Conservation (phyloP, 2,113 vertebrate species). For the Scatophagus argus region DNA sequence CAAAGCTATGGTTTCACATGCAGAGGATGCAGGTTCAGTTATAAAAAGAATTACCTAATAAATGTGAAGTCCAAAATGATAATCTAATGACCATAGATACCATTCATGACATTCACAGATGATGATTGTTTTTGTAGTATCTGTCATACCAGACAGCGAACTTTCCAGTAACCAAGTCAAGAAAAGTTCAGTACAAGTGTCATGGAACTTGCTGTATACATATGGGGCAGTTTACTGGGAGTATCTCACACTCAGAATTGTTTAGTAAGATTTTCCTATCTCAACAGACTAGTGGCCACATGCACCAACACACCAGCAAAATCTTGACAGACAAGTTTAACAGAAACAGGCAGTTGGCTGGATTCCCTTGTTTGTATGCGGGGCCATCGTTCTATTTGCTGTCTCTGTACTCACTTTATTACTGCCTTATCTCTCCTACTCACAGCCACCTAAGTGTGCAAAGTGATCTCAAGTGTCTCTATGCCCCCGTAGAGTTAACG, state of each 20-base stretch:
- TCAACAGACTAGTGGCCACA: neutral
- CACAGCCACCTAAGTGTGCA: conserved; percentile 59
- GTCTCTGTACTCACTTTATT: neutral
- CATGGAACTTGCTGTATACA: neutral
- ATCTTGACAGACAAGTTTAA: conserved; percentile 56
- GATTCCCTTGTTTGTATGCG: conserved; percentile 5
- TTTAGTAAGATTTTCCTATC: neutral
- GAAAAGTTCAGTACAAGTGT: neutral
- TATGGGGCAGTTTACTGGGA: neutral
- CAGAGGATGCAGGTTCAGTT: neutral
- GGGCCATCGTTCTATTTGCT: conserved; percentile 1
- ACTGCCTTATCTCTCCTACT: conserved; percentile 47
- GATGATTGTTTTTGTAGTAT: neutral
- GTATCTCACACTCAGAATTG: neutral
- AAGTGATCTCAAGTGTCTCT: conserved; percentile 63
- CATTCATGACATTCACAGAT: neutral
- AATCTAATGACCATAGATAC: neutral
- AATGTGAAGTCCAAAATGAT: neutral
- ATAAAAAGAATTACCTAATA: neutral
- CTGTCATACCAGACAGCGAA: neutral
- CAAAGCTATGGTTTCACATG: neutral
- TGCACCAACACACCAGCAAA: neutral
- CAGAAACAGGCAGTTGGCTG: conserved; percentile 2
- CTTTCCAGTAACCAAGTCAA: neutral
- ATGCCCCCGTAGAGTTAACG: conserved; percentile 46